These are phyloP conservation scores for Crotalus tigris DNA, from an alignment of 2,113 vertebrate genomes.

Conservation along the genomic window DNA sequence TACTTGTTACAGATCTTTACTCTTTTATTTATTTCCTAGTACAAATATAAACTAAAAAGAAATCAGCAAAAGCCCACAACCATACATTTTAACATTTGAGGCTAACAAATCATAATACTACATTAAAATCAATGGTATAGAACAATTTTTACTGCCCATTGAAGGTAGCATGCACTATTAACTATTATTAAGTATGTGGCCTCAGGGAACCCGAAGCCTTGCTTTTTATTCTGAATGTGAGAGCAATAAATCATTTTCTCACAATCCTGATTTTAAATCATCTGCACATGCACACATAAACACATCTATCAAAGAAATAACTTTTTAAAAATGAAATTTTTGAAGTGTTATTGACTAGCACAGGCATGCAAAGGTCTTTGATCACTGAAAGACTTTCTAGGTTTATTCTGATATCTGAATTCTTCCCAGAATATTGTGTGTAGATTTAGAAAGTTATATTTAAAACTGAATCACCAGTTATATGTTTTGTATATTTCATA, in stretches of 20 bases:
- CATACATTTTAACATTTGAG: background rate
- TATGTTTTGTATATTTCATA: background rate
- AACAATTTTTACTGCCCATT: background rate
- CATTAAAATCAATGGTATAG: background rate
- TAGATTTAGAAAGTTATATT: background rate
- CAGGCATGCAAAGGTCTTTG: background rate
- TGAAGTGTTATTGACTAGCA: background rate
- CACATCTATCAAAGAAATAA: background rate
- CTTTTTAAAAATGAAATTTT: background rate
- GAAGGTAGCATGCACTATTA: background rate
- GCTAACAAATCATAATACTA: background rate
- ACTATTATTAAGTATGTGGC: background rate
- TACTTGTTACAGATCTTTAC: background rate
- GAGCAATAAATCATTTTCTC: background rate
- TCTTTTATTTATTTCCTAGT: background rate
- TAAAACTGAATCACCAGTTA: background rate
- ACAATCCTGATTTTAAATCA: background rate
- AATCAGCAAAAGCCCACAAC: background rate
- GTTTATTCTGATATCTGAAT: background rate
- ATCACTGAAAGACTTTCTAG: background rate
- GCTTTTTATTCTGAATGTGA: background rate
- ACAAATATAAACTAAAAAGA: background rate
- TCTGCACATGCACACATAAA: background rate
- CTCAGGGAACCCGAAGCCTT: background rate
- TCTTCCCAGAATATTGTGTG: background rate